Conservation (phyloP, 1,140 invertebrate genomes). For the Camponotus vicinus region DNA sequence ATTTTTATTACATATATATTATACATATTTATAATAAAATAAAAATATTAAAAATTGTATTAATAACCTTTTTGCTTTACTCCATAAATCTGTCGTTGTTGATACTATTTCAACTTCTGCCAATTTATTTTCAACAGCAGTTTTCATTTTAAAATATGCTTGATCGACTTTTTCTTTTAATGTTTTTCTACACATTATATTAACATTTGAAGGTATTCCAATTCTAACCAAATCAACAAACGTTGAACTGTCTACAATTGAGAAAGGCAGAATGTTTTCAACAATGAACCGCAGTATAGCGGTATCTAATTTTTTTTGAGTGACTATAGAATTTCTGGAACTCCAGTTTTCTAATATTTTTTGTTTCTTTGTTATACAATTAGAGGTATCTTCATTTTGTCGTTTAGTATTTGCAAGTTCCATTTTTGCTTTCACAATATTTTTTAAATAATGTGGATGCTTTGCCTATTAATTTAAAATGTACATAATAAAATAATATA, state of each 20-base stretch:
- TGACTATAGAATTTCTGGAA: not conserved
- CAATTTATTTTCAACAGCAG: not conserved
- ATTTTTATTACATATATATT: too few species aligned
- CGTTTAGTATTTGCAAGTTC: not conserved
- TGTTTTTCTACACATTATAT: not conserved
- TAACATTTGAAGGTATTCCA: not conserved
- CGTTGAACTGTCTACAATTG: not conserved
- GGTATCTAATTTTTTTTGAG: not conserved
- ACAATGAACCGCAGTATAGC: not conserved
- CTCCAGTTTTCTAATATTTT: not conserved
- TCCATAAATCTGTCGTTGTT: too few species aligned
- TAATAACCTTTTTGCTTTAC: not conserved
- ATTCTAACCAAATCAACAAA: constrained; percentile 3
- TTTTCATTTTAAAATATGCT: not conserved
- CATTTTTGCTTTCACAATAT: not conserved
- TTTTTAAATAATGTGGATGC: not conserved
- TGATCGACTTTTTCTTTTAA: constrained; percentile 2
- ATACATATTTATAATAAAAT: not conserved
- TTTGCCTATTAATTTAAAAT: constrained; percentile 16
- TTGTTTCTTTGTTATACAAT: not conserved
- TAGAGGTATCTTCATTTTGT: not conserved
- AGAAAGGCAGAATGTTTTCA: not conserved
- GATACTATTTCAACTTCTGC: too few species aligned
- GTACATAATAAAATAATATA: too few species aligned
- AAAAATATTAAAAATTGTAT: not conserved